A percentile compares a stretch with the other conserved stretches of the same genome.
These are phyloP conservation scores for Macrotrachela quadricornifera DNA, from an alignment of 1,140 invertebrate genomes.

Conservation along the genomic window DNA sequence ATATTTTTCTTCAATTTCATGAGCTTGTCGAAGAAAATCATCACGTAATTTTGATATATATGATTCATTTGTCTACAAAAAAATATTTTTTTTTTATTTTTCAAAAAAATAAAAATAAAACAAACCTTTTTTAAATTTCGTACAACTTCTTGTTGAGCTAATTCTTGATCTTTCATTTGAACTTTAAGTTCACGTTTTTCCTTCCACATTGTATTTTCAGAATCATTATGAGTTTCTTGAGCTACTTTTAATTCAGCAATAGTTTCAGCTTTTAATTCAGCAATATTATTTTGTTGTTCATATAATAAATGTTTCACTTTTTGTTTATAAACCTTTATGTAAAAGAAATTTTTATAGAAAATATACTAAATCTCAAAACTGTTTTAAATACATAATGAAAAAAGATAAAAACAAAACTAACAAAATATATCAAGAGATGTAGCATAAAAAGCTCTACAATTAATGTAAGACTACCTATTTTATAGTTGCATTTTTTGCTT, in stretches of 20 bases:
- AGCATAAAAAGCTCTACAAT: too few species aligned
- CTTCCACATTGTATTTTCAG: constrained; percentile 50
- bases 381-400: too few species aligned
- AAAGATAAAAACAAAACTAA: too few species aligned
- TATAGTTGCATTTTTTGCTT: too few species aligned
- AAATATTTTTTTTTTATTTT: not conserved
- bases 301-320: constrained; percentile 76
- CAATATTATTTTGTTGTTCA: constrained; percentile 61
- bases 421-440: too few species aligned
- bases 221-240: constrained; percentile 46
- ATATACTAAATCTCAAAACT: not conserved
- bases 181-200: constrained; percentile 55
- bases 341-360: not conserved
- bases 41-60: constrained; percentile 43
- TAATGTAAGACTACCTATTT: too few species aligned
- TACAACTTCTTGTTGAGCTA: constrained; percentile 42
- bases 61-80: constrained; percentile 37
- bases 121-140: constrained; percentile 30
- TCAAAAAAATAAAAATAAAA: too few species aligned
- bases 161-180: constrained; percentile 47
- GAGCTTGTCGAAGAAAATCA: constrained; percentile 48
- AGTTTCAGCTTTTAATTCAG: constrained; percentile 51
- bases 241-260: constrained; percentile 49
- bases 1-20: constrained; percentile 55
- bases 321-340: constrained; percentile 43